Conservation (phyloP, 1,140 invertebrate species). For the Drosophila fuyamai region DNA sequence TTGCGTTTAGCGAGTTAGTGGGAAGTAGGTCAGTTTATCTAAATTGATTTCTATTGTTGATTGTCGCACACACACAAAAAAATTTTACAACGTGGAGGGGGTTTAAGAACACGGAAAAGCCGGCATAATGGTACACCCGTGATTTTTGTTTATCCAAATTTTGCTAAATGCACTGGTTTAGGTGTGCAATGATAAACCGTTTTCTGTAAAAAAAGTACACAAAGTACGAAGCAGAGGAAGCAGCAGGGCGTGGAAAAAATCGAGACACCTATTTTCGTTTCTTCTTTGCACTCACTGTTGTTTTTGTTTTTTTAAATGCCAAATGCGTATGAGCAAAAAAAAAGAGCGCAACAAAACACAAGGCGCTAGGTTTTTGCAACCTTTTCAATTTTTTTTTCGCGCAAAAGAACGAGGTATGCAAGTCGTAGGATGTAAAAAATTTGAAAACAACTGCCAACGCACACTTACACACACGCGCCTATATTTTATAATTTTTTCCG, state of each 20-base stretch:
- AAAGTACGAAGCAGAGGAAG: slow-evolving; percentile 35
- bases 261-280: slow-evolving; percentile 38
- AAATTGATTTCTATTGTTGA: slow-evolving; percentile 43
- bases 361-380: slow-evolving; percentile 12
- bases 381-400: not conserved
- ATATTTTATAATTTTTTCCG: slow-evolving; percentile 62
- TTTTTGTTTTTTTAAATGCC: slow-evolving; percentile 29
- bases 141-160: slow-evolving; percentile 4
- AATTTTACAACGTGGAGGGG: not conserved
- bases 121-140: slow-evolving; percentile 22
- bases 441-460: slow-evolving; percentile 32
- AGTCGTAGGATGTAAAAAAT: slow-evolving; percentile 8
- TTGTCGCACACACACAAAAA: slow-evolving; percentile 9
- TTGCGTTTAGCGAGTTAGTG: slow-evolving; percentile 21
- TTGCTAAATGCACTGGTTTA: slow-evolving; percentile 3
- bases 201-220: slow-evolving; percentile 17
- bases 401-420: not conserved
- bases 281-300: slow-evolving; percentile 21
- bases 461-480: slow-evolving; percentile 38
- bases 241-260: slow-evolving; percentile 22
- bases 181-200: slow-evolving; percentile 7
- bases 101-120: slow-evolving; percentile 6
- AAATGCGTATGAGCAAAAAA: slow-evolving; percentile 40
- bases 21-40: slow-evolving; percentile 68
- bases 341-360: slow-evolving; percentile 33